phyloP scores from a whole-genome alignment of 2,888 invertebrate genomes.

The Gerosis bhagava region DNA sequence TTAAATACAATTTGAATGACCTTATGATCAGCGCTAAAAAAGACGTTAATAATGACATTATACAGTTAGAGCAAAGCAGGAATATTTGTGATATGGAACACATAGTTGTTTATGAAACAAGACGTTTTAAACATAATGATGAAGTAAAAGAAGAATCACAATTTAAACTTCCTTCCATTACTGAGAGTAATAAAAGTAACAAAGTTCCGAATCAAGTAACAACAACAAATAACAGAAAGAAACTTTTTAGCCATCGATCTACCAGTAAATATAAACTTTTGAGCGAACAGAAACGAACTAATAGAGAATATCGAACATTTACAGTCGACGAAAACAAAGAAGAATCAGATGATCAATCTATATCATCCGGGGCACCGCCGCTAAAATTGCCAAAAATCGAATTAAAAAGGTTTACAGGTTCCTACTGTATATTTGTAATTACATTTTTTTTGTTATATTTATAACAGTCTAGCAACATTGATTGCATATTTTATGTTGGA shows the following conservation, averaged over 20 bases:
- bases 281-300: slow-evolving; percentile 51
- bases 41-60: slow-evolving; percentile 34
- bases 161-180: slow-evolving; percentile 64
- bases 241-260: slow-evolving; percentile 48
- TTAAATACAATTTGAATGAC: slow-evolving; percentile 62
- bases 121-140: slow-evolving; percentile 40
- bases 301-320: slow-evolving; percentile 59
- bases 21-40: slow-evolving; percentile 50
- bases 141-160: slow-evolving; percentile 31
- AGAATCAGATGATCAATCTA: slow-evolving; percentile 58
- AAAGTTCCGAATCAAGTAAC: too few species aligned
- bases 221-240: slow-evolving; percentile 53
- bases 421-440: background rate
- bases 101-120: slow-evolving; percentile 64
- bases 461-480: too few species aligned
- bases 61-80: slow-evolving; percentile 36
- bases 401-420: slow-evolving; percentile 55
- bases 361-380: slow-evolving; percentile 64
- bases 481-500: too few species aligned
- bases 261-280: slow-evolving; percentile 51
- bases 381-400: slow-evolving; percentile 72
- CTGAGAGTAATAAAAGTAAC: slow-evolving; percentile 59
- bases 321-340: slow-evolving; percentile 52
- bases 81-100: slow-evolving; percentile 67
- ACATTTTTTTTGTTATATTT: background rate